Base-by-base conservation (phyloP, 2,113 vertebrate genomes). In the Heterochromis multidens region DNA sequence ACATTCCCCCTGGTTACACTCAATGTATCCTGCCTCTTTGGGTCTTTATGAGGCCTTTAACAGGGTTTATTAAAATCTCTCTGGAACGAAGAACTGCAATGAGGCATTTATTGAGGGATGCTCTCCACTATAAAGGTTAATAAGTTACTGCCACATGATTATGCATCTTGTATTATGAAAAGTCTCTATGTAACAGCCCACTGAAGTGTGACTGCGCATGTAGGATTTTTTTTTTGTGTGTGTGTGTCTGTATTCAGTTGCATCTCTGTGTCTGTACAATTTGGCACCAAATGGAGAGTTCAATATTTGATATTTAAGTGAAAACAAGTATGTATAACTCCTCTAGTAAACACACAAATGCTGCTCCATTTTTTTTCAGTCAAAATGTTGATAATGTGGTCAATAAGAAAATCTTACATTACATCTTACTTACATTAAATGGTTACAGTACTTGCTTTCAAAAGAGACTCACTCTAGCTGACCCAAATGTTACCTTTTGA, bases 61-160 rank as follows among this genome's bases (percentile, higher is more conserved):
- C 84, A 12, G 74, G 62, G 79, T 92, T 94, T 91, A 94, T 93
- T 93, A 94, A 91, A 93, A 90, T 89, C 84, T 84, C 87, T 82
- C 62, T 85, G 86, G 88, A 90, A 91, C 87, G 84, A 93, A 81
- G 83, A 89, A 88, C 83, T 85, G 85, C 89, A 93, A 87, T 89
- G 88, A 94, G 90, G 72, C 90, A 8, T 89, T 92, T 83, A 93
- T 81, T 93, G 90, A 91, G 77, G 88, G 87, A 92, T 91, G 86
- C 88, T 87, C 85, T 88, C 83, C 52, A 77, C 61, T 77, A 77
- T 80, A 92, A 93, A 93, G 88, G 91, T 94, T 94, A 94, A 93
- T 95, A 94, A 91, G 91, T 94, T 87, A 88, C 65, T 74, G 91
- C 78, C 70, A 93, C 84, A 88, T 87, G 87, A 91, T 90, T 86